Evolutionary conservation across 2,113 vertebrate genomes (phyloP).

Genomic region (Desmodus rotundus): DNA sequence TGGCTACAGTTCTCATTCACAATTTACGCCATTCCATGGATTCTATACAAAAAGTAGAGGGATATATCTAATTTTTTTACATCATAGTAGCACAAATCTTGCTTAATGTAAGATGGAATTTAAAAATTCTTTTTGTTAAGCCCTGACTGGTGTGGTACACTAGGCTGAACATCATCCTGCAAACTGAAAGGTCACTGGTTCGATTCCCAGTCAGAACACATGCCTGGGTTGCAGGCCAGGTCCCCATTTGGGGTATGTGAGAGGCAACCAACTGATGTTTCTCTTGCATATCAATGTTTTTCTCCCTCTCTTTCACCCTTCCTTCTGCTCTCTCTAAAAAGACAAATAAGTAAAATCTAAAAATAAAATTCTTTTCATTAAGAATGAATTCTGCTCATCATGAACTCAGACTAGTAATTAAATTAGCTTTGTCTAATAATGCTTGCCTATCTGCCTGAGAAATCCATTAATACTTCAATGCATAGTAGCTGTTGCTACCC

Average conservation of each 20-base stretch:
- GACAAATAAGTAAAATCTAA: no score
- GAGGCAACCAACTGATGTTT: no score
- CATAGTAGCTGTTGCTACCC: not conserved
- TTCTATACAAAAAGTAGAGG: not conserved
- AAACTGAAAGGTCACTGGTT: no score
- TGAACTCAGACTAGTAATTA: not conserved
- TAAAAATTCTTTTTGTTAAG: not conserved
- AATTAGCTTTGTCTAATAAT: not conserved
- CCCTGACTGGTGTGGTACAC: no score
- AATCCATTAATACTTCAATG: not conserved
- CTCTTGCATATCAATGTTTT: no score
- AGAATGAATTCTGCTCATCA: slow-evolving; percentile 1
- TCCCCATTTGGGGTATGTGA: no score
- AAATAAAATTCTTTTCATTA: not conserved
- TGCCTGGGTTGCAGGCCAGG: no score
- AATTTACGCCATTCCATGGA: not conserved
- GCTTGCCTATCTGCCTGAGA: not conserved
- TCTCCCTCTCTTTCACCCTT: no score
- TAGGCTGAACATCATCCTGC: no score
- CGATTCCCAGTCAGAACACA: no score
- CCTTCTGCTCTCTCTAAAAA: no score
- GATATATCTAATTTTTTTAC: not conserved
- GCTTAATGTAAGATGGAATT: not conserved
- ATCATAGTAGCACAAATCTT: not conserved
- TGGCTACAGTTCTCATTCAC: not conserved